phyloP scores from a whole-genome alignment of 2,113 vertebrate genomes.

The Hymenochirus boettgeri region DNA sequence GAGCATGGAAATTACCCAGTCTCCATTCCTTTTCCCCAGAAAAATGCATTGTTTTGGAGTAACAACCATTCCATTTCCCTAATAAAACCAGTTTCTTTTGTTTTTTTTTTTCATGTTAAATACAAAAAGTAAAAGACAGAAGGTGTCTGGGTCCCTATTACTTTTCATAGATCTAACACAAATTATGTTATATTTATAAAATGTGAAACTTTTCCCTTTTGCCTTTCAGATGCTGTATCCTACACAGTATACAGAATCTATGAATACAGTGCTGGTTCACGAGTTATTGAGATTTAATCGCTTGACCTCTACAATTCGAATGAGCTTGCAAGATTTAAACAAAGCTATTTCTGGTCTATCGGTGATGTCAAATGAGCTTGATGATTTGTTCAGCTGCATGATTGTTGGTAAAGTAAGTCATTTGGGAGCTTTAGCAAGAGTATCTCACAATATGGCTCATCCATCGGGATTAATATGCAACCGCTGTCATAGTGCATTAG shows the following conservation, averaged over 20 bases:
- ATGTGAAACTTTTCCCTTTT: conserved; percentile 22
- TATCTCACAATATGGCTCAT: conserved; percentile 25
- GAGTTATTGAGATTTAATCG: conserved; percentile 16
- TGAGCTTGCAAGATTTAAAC: conserved; percentile 38
- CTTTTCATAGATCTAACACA: no score
- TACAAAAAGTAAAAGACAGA: no score
- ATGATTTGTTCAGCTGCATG: conserved; percentile 44
- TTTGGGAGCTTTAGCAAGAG: conserved; percentile 26
- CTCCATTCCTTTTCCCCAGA: no score
- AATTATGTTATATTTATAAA: no score
- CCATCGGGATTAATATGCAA: conserved; percentile 38
- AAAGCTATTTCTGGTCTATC: conserved; percentile 40
- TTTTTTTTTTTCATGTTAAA: no score
- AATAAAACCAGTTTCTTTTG: no score
- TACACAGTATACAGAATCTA: conserved; percentile 40
- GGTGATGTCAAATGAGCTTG: conserved; percentile 43
- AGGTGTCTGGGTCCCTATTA: no score
- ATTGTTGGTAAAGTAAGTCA: conserved; percentile 45
- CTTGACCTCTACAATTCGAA: conserved; percentile 38
- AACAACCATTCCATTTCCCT: no score
- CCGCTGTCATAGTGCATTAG: conserved; percentile 34
- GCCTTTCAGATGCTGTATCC: conserved; percentile 32
- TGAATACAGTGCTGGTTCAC: conserved; percentile 35
- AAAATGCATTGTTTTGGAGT: no score
- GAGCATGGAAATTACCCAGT: no score